Base-by-base conservation (phyloP, 2,797 vertebrate species). In the Gorsachius magnificus region DNA sequence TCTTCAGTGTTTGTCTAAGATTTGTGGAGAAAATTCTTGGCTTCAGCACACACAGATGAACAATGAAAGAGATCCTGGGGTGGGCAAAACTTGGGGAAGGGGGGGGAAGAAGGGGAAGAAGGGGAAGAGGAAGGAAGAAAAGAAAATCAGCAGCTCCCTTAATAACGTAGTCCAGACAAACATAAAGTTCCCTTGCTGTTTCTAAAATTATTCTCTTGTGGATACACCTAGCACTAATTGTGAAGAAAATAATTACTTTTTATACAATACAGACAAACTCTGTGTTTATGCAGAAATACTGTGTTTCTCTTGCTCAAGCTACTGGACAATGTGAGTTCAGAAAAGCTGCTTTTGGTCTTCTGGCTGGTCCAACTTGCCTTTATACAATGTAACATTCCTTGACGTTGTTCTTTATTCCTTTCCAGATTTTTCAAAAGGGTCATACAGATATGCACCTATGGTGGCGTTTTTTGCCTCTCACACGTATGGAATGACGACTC, bases 391-490 rank as follows among this genome's bases (percentile, higher is more conserved):
- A 65, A 48, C 45, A 31, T 57, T 64, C 61, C 84, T 82, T 76
- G 17, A 66, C 76, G 41, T 51, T 77, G 22, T 81, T 45, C 17
- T 96, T 89, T 89, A 35, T 96, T 70, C 35, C 29, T 77, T 84
- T 94, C 68, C 97, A 98, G 98, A 98, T 97, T 98, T 98, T 96
- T 98, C 98, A n/a, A 98, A 98, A 97, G 98, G 98, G 70, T 98
- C 98, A 29, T 98, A 98, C 89, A 97, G 98, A 87, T 98, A 98
- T 3, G 98, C 98, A 57, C 98, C 98, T 1, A 98, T 98, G 97
- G 98, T 98, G 84, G 98, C 98, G 21, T 98, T 98, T 96, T 98
- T 98, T 89, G 98, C 96, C 36, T 98, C 98, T 64, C 98, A 98
- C 66, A 98, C 98, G 0, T 98, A 97, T 1, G 98, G 98, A 91